These are phyloP conservation scores for Carollia perspicillata DNA, from an alignment of 2,113 vertebrate species.

Conservation along the genomic window DNA sequence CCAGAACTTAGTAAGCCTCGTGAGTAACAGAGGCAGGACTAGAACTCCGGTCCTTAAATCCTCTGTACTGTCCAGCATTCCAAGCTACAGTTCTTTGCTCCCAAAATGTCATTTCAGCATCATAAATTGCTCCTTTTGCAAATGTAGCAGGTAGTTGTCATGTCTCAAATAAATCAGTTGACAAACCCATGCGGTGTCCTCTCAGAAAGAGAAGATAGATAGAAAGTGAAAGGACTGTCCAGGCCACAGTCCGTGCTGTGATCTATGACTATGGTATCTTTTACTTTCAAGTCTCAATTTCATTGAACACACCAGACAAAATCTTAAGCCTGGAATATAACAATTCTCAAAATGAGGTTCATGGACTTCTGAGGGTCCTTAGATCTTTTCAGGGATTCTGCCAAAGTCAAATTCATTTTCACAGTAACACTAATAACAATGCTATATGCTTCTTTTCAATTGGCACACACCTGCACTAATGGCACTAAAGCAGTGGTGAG, in stretches of 20 bases:
- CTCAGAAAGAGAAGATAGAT: not conserved
- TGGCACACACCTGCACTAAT: not conserved
- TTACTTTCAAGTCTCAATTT: not conserved
- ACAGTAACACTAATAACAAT: not conserved
- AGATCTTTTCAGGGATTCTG: not conserved
- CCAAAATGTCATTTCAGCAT: not conserved
- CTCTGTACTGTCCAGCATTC: not conserved
- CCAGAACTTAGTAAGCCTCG: not conserved
- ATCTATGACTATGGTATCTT: not conserved
- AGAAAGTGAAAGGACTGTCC: not conserved
- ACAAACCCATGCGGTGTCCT: not conserved
- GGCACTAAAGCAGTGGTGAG: not conserved
- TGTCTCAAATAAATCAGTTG: not conserved
- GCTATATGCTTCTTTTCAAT: not conserved
- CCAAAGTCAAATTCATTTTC: not conserved
- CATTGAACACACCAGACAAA: not conserved
- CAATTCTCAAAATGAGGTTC: not conserved
- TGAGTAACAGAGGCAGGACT: not conserved
- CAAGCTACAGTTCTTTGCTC: not conserved
- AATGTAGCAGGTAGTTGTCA: not conserved
- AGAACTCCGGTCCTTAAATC: not conserved
- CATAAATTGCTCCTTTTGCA: not conserved
- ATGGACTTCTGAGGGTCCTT: not conserved
- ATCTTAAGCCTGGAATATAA: not conserved
- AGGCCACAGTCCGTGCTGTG: not conserved